Evolutionary conservation across 2,797 vertebrate genomes (phyloP), one percentile per base, ranked within the genome.

Genomic region (Cuniculus paca): DNA sequence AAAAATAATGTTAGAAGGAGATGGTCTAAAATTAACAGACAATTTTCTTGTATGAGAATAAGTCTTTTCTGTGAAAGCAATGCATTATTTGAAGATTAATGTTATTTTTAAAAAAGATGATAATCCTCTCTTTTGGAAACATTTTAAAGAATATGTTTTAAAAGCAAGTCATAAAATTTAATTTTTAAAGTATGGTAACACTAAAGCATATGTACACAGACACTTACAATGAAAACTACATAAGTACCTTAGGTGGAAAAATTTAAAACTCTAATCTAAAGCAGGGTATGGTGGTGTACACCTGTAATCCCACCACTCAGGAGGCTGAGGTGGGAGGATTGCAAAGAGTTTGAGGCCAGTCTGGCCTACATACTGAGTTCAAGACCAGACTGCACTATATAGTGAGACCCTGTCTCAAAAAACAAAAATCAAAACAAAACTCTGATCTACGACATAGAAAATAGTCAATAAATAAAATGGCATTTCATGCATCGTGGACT

Each of bases 181-280:
- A 75, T 52, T 94, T 93, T 93, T 78, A 50, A 84, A 68, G 17
- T 88, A 56, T 56, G 31, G 13, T 77, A 52, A 24, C 58, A 83
- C 52, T 60, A 87, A 22, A 22, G 20, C 24, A 77, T 20, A 58
- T 50, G 16, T 61, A 31, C 63, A 39, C 20, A 56, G 36, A n/a
- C 20, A 89, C 2, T 28, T 50, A 39, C 11, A 70, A 56, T 19
- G 42, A 61, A 74, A 81, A 92, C 20, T 60, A 52, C 2, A 22
- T 1, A 39, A 28, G 52, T 77, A 31, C 10, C 2, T 63, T 65
- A 56, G 50, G 9, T 8, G 45, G 31, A 79, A 75, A 48, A 34
- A 50, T 31, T 54, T 79, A 42, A 78, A 78, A 86, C 9, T 77
- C 13, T 74, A 26, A 28, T 74, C 24, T 28, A 74, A 74, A 74